phyloP scores from a whole-genome alignment of 2,113 vertebrate species.

The Acinonyx jubatus region DNA sequence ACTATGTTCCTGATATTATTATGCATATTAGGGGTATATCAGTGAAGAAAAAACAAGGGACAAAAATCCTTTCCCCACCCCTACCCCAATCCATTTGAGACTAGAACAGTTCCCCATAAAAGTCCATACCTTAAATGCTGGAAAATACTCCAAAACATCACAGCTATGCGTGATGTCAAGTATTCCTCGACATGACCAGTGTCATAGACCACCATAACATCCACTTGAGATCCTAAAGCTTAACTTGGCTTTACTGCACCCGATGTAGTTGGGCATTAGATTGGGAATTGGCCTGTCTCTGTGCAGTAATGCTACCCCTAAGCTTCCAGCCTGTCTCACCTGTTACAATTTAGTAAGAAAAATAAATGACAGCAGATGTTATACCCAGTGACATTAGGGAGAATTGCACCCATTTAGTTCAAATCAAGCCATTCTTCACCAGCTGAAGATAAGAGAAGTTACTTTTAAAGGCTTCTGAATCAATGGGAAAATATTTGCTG shows the following conservation, averaged over 20 bases:
- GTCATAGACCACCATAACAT: background rate
- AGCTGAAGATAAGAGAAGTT: constrained; percentile 50
- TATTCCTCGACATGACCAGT: background rate
- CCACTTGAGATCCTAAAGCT: background rate
- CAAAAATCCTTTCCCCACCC: background rate
- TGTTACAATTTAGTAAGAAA: constrained; percentile 73
- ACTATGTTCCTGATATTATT: background rate
- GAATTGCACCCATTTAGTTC: constrained; percentile 56
- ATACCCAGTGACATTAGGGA: constrained; percentile 50
- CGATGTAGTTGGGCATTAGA: background rate
- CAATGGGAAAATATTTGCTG: constrained; percentile 69
- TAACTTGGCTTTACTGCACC: constrained; percentile 25
- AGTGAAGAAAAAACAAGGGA: background rate
- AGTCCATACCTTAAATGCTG: background rate
- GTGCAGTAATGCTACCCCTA: constrained; percentile 41
- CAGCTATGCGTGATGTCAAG: background rate
- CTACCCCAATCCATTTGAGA: background rate
- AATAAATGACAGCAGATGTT: constrained; percentile 78
- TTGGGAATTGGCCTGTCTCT: constrained; percentile 6
- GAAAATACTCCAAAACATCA: background rate
- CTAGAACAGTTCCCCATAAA: background rate
- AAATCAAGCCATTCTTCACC: constrained; percentile 73
- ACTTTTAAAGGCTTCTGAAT: constrained; percentile 59
- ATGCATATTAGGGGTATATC: background rate
- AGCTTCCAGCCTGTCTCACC: constrained; percentile 68